Evolutionary conservation across 2,888 invertebrate genomes (phyloP).

Genomic region (Pseudococcus jackbeardsleyi): DNA sequence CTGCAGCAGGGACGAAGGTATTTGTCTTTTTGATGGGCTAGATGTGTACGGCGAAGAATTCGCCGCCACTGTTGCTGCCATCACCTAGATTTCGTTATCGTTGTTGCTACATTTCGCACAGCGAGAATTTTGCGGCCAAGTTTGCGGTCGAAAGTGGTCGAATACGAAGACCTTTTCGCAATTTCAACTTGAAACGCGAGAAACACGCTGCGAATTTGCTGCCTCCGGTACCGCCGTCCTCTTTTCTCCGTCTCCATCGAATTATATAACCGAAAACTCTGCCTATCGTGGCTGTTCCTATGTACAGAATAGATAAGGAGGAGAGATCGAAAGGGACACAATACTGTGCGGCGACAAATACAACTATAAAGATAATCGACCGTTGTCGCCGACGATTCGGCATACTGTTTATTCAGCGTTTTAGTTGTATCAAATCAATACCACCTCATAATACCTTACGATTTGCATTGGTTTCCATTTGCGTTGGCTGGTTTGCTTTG

Average conservation of each 20-base stretch:
- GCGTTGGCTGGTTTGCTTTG: no score
- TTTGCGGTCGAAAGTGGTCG: conserved; percentile 21
- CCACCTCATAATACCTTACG: not conserved
- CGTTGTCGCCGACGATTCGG: not conserved
- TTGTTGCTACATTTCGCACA: not conserved
- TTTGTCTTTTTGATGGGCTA: not conserved
- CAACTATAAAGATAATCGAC: not conserved
- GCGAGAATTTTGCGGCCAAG: conserved; percentile 9
- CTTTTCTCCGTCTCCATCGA: not conserved
- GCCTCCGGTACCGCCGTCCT: not conserved
- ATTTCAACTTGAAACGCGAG: not conserved
- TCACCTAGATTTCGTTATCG: not conserved
- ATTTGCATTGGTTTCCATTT: not conserved
- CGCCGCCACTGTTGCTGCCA: not conserved
- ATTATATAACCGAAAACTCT: not conserved
- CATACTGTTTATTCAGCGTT: not conserved
- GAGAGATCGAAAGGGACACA: not conserved
- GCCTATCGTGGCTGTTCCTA: not conserved
- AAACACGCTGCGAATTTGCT: not conserved
- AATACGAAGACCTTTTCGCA: not conserved
- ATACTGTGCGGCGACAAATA: not conserved
- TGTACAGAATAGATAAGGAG: not conserved
- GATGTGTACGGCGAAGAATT: not conserved
- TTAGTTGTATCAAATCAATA: not conserved
- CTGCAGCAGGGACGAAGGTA: not conserved